These are phyloP conservation scores for Drosophila kuntzei DNA, from an alignment of 2,888 invertebrate species.

Conservation along the genomic window DNA sequence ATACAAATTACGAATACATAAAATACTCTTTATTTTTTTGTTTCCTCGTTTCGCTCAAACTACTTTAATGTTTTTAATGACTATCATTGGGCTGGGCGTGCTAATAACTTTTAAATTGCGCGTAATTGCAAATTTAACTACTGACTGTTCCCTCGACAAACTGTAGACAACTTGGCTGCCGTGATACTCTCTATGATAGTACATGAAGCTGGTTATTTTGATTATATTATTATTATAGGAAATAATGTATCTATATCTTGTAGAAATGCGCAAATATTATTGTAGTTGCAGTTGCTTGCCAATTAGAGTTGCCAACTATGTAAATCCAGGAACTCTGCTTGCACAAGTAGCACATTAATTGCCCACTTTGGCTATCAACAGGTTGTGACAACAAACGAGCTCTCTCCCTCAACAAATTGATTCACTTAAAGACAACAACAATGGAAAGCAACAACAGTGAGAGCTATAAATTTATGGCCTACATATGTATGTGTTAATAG, in stretches of 20 bases:
- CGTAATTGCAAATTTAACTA: conserved; percentile 64
- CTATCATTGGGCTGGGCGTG: conserved; percentile 46
- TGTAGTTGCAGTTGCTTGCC: background rate
- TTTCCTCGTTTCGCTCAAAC: conserved; percentile 32
- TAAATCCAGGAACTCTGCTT: background rate
- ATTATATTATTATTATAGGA: too few relatives aligned
- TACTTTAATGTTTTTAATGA: conserved; percentile 44
- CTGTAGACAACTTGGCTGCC: conserved; percentile 15
- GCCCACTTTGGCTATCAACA: conserved; percentile 22
- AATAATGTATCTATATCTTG: background rate
- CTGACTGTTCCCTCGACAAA: background rate
- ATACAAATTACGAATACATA: conserved; percentile 23
- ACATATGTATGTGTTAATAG: conserved; percentile 52
- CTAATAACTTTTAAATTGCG: conserved; percentile 77
- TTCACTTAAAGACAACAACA: conserved; percentile 27
- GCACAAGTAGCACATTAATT: background rate
- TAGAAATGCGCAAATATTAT: background rate
- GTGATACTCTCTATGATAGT: background rate
- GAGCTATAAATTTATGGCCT: conserved; percentile 37
- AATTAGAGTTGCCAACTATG: background rate
- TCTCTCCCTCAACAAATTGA: conserved; percentile 25
- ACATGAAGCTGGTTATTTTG: background rate
- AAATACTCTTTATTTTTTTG: conserved; percentile 28
- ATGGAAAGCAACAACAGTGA: conserved; percentile 13
- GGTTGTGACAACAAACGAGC: conserved; percentile 20